Conservation (phyloP, 2,888 invertebrate genomes). For the Ophion ellenae region DNA sequence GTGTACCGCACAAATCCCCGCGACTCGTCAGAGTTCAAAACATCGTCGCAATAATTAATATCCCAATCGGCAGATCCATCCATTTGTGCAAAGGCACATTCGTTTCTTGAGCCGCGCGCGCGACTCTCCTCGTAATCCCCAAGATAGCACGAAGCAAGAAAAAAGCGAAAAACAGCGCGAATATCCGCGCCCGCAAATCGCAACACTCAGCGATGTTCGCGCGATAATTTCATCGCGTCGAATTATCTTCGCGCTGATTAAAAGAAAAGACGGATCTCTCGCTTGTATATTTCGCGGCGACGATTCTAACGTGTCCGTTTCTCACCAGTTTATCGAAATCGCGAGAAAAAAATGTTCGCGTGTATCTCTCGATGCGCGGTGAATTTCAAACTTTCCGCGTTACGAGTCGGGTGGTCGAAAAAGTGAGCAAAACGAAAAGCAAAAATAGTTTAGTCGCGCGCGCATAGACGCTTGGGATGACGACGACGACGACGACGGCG, state of each 20-base stretch:
- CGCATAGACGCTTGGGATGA: conserved; percentile 42
- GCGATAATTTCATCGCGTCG: conserved; percentile 2
- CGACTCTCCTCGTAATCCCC: too few species aligned
- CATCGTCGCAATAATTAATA: too few species aligned
- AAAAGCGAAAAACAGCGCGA: background rate
- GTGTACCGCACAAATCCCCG: too few species aligned
- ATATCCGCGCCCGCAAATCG: background rate
- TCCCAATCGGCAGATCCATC: too few species aligned
- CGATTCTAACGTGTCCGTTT: background rate
- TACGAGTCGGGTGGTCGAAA: background rate
- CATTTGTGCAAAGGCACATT: too few species aligned
- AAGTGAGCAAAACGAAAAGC: background rate
- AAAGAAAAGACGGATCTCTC: conserved; percentile 5
- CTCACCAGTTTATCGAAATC: background rate
- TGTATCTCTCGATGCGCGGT: background rate
- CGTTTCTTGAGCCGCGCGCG: too few species aligned
- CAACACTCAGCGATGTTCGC: conserved; percentile 10
- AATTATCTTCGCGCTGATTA: background rate
- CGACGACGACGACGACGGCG: conserved; percentile 60
- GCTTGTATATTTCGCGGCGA: background rate
- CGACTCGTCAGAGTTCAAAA: too few species aligned
- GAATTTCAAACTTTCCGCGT: background rate
- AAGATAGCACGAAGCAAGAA: background rate
- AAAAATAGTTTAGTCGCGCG: conserved; percentile 26
- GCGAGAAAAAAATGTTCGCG: background rate